phyloP scores from a whole-genome alignment of 2,113 vertebrate genomes.

The Triplophysa dalaica region DNA sequence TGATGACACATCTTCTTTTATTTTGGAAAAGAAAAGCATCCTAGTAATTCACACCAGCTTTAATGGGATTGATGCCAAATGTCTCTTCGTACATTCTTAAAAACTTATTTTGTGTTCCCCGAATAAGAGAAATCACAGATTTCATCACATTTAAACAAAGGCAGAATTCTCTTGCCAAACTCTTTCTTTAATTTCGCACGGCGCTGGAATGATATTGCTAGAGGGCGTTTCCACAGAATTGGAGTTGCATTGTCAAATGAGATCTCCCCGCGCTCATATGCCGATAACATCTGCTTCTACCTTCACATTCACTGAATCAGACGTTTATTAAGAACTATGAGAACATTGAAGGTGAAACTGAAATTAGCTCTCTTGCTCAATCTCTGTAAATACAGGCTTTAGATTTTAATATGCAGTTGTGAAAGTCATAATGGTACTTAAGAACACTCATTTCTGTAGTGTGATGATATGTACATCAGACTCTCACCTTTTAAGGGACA shows the following conservation, averaged over 20 bases:
- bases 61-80: too few species aligned
- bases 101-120: too few species aligned
- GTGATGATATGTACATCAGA: neutral
- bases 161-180: neutral
- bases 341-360: conserved; percentile 17
- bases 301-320: neutral
- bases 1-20: too few species aligned
- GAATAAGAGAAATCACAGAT: too few species aligned
- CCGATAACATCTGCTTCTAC: conserved; percentile 26
- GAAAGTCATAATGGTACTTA: conserved; percentile 16
- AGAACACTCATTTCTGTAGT: neutral
- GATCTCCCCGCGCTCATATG: neutral
- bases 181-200: neutral
- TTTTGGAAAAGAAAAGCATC: too few species aligned
- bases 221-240: neutral
- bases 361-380: conserved; percentile 26
- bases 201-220: neutral
- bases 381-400: conserved; percentile 37
- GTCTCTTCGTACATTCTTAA: too few species aligned
- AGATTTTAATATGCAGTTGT: conserved; percentile 45
- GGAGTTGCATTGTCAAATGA: neutral
- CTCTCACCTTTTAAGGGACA: neutral
- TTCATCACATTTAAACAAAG: neutral
- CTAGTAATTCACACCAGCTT: too few species aligned
- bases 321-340: neutral